phyloP scores from a whole-genome alignment of 1,140 invertebrate species.

The Eueides isabella region DNA sequence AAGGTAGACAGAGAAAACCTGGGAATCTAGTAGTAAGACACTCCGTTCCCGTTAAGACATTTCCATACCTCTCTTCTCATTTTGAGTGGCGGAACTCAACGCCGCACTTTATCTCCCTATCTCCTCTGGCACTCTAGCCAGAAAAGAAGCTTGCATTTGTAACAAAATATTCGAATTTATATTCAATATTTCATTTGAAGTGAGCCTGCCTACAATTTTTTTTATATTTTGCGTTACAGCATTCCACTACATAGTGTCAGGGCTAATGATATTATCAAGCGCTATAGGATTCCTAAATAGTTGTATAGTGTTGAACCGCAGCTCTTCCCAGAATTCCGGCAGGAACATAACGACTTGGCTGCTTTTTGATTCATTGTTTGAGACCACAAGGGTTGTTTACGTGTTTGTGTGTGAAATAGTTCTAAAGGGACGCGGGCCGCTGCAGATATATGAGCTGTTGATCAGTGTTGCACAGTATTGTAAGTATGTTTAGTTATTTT shows the following conservation, averaged over 20 bases:
- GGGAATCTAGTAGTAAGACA: too few relatives aligned
- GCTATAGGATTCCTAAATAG: slow-evolving; percentile 68
- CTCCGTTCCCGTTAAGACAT: too few relatives aligned
- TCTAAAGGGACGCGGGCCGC: slow-evolving; percentile 55
- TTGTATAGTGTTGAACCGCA: slow-evolving; percentile 59
- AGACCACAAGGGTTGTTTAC: slow-evolving; percentile 67
- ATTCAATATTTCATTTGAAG: too few relatives aligned
- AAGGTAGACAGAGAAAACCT: too few relatives aligned
- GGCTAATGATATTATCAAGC: slow-evolving; percentile 61
- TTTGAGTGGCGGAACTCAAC: too few relatives aligned
- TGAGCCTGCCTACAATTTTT: too few relatives aligned
- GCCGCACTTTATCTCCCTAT: too few relatives aligned
- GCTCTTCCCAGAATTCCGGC: slow-evolving; percentile 49
- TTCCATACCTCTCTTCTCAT: too few relatives aligned
- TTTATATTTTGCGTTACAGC: slow-evolving; percentile 46
- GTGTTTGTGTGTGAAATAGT: slow-evolving; percentile 65
- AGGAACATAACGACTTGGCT: slow-evolving; percentile 68
- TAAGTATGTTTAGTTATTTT: slow-evolving; percentile 51
- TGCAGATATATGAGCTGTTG: slow-evolving; percentile 65
- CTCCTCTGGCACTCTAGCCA: too few relatives aligned
- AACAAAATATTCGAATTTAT: too few relatives aligned
- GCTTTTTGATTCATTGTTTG: slow-evolving; percentile 70
- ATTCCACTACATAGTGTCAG: slow-evolving; percentile 65
- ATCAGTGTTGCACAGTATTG: slow-evolving; percentile 68
- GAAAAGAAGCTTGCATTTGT: too few relatives aligned